These are phyloP conservation scores for Amblyornis subalaris DNA, from an alignment of 2,113 vertebrate genomes.

Conservation along the genomic window DNA sequence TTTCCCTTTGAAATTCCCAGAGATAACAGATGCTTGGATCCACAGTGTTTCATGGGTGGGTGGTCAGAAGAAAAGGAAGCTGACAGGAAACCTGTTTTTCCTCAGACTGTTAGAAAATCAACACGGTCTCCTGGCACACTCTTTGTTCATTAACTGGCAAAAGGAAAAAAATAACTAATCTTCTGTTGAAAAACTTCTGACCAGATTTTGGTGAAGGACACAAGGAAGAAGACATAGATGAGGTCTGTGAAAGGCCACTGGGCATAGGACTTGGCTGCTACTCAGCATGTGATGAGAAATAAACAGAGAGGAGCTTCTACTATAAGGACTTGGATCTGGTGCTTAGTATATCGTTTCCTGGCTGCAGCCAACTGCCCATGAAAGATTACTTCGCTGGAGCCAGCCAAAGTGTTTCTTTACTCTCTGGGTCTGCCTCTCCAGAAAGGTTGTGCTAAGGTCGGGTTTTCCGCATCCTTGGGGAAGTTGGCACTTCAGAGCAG, in stretches of 20 bases:
- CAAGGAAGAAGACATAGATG: background rate
- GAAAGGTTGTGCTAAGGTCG: background rate
- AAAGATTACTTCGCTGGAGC: background rate
- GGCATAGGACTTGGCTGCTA: background rate
- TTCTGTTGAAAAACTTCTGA: background rate
- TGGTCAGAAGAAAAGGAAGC: background rate
- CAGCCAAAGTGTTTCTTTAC: background rate
- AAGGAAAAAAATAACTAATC: background rate
- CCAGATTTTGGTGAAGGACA: background rate
- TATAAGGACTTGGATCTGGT: background rate
- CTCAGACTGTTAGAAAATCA: background rate
- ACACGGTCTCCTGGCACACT: background rate
- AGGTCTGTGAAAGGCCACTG: background rate
- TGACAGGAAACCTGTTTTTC: background rate
- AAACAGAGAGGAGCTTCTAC: background rate
- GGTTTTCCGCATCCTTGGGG: background rate
- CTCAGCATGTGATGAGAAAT: background rate
- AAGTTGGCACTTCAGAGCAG: background rate
- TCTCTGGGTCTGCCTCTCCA: background rate
- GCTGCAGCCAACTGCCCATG: background rate
- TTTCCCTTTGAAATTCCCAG: background rate
- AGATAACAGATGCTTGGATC: background rate
- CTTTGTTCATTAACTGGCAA: background rate
- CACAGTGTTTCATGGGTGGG: background rate
- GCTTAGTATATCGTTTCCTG: background rate